A percentile compares a stretch with the other conserved stretches of the same genome.
These are phyloP conservation scores for Eclectus roratus DNA, from an alignment of 2,113 vertebrate genomes.

Conservation along the genomic window DNA sequence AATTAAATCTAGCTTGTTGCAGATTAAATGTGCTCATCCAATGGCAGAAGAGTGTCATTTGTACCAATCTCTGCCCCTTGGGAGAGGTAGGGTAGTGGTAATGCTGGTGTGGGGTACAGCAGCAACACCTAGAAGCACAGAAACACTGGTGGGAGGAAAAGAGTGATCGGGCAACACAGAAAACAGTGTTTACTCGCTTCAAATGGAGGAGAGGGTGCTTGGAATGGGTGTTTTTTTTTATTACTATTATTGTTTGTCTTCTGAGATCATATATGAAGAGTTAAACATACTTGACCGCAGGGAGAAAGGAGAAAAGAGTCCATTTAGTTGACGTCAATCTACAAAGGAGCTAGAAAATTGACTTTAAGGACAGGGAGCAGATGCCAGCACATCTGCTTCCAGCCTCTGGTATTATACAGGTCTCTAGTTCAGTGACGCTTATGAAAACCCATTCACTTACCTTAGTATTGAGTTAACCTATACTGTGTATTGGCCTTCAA, in stretches of 20 bases:
- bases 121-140: not conserved
- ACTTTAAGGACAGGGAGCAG: not conserved
- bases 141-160: not conserved
- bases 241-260: not conserved
- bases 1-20: not conserved
- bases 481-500: not conserved
- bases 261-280: not conserved
- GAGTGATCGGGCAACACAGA: not conserved
- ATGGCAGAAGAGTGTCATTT: not conserved
- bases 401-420: not conserved
- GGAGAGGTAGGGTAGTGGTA: not conserved
- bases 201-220: not conserved
- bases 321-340: not conserved
- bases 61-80: not conserved
- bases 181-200: not conserved
- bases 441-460: fast-evolving
- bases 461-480: not conserved
- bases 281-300: not conserved
- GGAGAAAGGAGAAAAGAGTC: not conserved
- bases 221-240: fast-evolving
- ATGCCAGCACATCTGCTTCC: fast-evolving
- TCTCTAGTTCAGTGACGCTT: not conserved
- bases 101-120: fast-evolving
- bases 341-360: not conserved
- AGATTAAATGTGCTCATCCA: not conserved